phyloP scores from a whole-genome alignment of 2,113 vertebrate genomes.

The Antigone vipio region DNA sequence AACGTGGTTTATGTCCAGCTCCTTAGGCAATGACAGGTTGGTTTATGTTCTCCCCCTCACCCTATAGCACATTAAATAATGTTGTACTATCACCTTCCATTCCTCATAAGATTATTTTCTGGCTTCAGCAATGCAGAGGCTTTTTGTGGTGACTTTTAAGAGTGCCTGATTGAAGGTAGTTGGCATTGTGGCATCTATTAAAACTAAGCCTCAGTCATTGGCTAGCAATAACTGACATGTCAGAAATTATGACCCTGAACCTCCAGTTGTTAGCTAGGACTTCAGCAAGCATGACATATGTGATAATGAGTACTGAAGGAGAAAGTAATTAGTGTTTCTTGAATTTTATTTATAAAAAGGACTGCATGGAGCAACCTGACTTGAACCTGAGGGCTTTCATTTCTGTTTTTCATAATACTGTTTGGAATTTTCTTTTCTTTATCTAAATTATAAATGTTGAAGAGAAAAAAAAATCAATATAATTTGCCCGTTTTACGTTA shows the following conservation, averaged over 20 bases:
- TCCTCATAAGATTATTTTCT: constrained; percentile 13
- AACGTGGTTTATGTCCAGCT: not conserved
- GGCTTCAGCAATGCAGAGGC: not conserved
- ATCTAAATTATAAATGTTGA: not conserved
- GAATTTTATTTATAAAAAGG: constrained; percentile 31
- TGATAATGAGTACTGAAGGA: constrained; percentile 39
- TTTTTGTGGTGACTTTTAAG: constrained; percentile 14
- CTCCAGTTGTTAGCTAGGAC: not conserved
- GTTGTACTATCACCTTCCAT: not conserved
- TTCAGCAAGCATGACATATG: not conserved
- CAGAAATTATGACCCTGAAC: constrained; percentile 16
- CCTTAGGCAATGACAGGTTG: not conserved
- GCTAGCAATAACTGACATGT: not conserved
- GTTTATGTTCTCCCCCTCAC: not conserved
- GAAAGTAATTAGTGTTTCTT: constrained; percentile 37
- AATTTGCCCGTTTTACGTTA: not conserved
- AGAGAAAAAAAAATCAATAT: not conserved
- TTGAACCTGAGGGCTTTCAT: constrained; percentile 22
- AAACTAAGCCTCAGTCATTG: not conserved
- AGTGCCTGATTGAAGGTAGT: not conserved
- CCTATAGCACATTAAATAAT: not conserved
- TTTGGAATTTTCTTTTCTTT: not conserved
- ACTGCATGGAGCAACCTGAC: not conserved
- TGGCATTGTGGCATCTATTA: constrained; percentile 16
- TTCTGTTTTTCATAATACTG: constrained; percentile 8